Conservation (phyloP, 2,797 vertebrate species). For the Pseudocheirus occidentalis region DNA sequence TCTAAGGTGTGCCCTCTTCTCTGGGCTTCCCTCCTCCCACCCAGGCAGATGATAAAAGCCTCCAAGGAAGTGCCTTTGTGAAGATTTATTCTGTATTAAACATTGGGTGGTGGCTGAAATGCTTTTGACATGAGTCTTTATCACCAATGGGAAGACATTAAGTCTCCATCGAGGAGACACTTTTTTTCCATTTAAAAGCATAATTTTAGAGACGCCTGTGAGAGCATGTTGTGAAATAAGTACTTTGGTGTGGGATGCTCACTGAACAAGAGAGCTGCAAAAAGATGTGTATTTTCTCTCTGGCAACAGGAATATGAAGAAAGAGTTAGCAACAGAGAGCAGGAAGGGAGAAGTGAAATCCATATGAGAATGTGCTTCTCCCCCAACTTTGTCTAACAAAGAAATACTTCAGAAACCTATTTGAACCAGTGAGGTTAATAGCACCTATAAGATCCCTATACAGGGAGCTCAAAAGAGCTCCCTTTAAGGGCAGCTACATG, state of each 20-base stretch:
- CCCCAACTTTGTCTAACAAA: not conserved
- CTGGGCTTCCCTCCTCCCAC: not conserved
- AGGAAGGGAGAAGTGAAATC: not conserved
- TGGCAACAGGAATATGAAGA: not conserved
- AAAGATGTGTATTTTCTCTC: not conserved
- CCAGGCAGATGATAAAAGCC: not conserved
- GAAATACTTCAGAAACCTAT: not conserved
- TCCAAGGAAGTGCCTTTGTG: not conserved
- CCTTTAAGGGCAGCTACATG: not conserved
- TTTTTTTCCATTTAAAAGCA: not conserved
- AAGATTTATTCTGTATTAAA: not conserved
- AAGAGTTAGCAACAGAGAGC: not conserved
- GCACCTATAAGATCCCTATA: not conserved
- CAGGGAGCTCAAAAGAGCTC: not conserved
- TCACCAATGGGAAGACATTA: not conserved
- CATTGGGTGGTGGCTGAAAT: not conserved
- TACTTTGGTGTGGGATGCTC: not conserved
- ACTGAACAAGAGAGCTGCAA: not conserved
- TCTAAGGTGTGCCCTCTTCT: not conserved
- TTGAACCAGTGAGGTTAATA: not conserved
- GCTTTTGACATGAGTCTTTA: not conserved
- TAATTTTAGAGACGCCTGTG: not conserved
- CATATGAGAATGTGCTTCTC: not conserved
- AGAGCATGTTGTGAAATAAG: not conserved
- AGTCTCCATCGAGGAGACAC: not conserved